These are phyloP conservation scores for Callopanchax toddi DNA, from an alignment of 2,113 vertebrate genomes.

Conservation along the genomic window DNA sequence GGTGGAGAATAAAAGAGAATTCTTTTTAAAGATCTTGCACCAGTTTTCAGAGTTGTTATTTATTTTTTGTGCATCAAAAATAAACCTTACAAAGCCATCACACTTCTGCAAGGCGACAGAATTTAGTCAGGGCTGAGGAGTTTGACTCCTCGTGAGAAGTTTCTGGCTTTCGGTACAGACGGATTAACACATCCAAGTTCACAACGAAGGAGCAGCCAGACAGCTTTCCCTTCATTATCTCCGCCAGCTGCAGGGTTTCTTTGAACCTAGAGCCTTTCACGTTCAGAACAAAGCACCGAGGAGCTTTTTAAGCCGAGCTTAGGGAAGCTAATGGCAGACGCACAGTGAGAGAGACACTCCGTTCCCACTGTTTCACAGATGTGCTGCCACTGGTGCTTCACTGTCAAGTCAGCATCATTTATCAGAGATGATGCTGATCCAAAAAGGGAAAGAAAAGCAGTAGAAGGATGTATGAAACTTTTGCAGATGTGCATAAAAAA, in stretches of 20 bases:
- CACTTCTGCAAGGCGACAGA: conserved; percentile 1
- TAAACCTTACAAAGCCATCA: conserved; percentile 13
- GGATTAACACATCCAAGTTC: conserved; percentile 50
- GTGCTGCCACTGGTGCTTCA: conserved; percentile 48
- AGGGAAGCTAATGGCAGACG: conserved; percentile 41
- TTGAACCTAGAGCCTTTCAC: conserved; percentile 41
- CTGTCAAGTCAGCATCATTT: conserved; percentile 48
- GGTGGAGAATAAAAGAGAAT: neutral
- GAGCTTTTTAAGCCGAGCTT: conserved; percentile 51
- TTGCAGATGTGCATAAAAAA: conserved; percentile 32
- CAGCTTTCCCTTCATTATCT: conserved; percentile 32
- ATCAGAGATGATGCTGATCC: conserved; percentile 9
- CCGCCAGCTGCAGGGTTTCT: conserved; percentile 39
- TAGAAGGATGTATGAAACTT: conserved; percentile 23
- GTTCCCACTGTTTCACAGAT: conserved; percentile 42
- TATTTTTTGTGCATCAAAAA: no score
- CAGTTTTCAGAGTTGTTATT: no score
- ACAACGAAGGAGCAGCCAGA: conserved; percentile 32
- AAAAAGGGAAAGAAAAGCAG: neutral
- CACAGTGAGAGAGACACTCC: conserved; percentile 35
- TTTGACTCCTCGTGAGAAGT: conserved; percentile 35
- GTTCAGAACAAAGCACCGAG: conserved; percentile 44
- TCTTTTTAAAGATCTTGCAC: neutral
- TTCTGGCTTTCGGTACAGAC: conserved; percentile 28
- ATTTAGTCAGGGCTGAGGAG: conserved; percentile 24